Conservation (phyloP, 2,797 vertebrate genomes). For the Micrastur ruficollis region DNA sequence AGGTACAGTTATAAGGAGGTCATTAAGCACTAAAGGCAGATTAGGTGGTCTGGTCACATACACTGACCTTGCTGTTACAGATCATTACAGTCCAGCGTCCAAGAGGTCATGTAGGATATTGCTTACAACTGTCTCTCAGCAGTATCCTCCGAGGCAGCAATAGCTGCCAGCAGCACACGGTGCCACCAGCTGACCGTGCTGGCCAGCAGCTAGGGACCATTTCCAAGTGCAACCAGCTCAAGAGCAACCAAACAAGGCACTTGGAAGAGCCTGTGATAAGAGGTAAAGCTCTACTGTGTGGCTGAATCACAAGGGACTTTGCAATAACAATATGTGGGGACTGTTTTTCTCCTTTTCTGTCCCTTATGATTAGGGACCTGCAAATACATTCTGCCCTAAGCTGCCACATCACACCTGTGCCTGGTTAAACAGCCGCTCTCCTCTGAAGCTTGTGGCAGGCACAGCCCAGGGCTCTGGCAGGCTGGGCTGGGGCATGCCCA, state of each 20-base stretch:
- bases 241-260: background rate
- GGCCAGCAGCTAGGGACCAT: background rate
- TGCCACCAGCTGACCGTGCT: background rate
- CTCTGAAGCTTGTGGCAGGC: accelerated
- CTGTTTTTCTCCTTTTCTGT: background rate
- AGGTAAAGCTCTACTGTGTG: background rate
- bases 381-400: background rate
- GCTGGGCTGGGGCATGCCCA: background rate
- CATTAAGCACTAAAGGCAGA: background rate
- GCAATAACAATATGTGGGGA: background rate
- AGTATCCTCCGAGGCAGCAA: background rate
- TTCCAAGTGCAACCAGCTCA: background rate
- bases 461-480: background rate
- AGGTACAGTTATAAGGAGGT: background rate
- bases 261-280: accelerated
- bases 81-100: background rate
- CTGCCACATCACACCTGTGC: background rate
- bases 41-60: background rate
- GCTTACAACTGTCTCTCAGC: background rate
- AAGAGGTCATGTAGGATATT: background rate
- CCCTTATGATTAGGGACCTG: background rate
- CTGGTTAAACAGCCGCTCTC: background rate
- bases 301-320: background rate
- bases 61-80: background rate
- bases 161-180: background rate